Evolutionary conservation across 2,888 invertebrate genomes (phyloP).

Genomic region (Nycteola revayana): DNA sequence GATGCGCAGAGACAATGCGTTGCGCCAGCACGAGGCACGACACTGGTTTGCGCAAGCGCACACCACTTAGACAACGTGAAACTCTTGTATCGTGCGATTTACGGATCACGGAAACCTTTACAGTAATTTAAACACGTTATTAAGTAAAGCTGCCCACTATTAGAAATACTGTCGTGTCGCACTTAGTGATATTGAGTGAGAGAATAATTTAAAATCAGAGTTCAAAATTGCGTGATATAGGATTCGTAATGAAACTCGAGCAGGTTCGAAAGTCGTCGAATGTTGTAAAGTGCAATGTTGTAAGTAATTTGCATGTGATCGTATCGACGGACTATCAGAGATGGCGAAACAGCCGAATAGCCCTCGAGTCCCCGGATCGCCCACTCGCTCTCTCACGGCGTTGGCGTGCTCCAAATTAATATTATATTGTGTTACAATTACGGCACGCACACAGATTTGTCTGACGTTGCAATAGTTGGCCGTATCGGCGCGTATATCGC

Average conservation of each 20-base stretch:
- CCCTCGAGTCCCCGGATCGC: slow-evolving; percentile 38
- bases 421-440: slow-evolving; percentile 62
- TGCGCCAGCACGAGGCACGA: slow-evolving; percentile 36
- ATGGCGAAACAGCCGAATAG: slow-evolving; percentile 42
- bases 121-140: slow-evolving; percentile 32
- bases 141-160: slow-evolving; percentile 27
- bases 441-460: slow-evolving; percentile 48
- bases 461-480: slow-evolving; percentile 41
- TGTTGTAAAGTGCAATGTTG: too few species aligned
- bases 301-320: slow-evolving; percentile 31
- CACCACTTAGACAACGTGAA: slow-evolving; percentile 36
- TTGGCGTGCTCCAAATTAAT: slow-evolving; percentile 62
- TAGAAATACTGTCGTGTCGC: slow-evolving; percentile 11
- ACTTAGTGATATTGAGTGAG: slow-evolving; percentile 16
- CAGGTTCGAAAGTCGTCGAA: slow-evolving; percentile 21
- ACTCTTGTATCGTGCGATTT: slow-evolving; percentile 45
- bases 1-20: slow-evolving; percentile 62
- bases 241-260: slow-evolving; percentile 21
- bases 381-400: slow-evolving; percentile 45
- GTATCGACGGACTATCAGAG: slow-evolving; percentile 35
- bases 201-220: slow-evolving; percentile 18
- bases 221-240: slow-evolving; percentile 21
- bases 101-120: slow-evolving; percentile 42
- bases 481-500: slow-evolving; percentile 43
- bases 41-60: slow-evolving; percentile 41